These are phyloP conservation scores for Phoxinus dragarum DNA, from an alignment of 2,797 vertebrate species.

Conservation along the genomic window DNA sequence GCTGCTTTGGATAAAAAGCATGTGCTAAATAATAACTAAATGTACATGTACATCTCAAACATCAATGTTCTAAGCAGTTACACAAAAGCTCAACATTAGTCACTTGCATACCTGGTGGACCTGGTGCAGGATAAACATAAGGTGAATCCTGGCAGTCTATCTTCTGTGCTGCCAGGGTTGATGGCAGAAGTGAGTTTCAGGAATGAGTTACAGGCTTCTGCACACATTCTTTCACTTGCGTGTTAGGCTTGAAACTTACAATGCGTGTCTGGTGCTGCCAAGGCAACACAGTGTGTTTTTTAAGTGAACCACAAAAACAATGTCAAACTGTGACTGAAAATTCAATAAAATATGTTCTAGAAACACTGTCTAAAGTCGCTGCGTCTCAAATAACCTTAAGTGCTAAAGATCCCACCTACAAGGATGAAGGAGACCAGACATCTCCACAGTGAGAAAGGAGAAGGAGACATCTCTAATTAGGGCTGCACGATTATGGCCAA, in stretches of 20 bases:
- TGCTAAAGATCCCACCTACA: background rate
- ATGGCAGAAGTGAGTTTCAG: constrained; percentile 45
- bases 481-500: no score
- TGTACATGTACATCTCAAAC: constrained; percentile 1
- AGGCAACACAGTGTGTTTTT: constrained; percentile 25
- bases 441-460: background rate
- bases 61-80: background rate
- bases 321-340: background rate
- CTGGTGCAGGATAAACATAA: constrained; percentile 40
- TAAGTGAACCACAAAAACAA: constrained; percentile 16
- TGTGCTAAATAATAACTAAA: constrained; percentile 3
- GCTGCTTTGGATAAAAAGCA: background rate
- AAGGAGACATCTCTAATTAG: background rate
- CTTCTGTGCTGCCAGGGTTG: constrained; percentile 33
- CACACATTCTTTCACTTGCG: constrained; percentile 39
- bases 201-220: constrained; percentile 53
- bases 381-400: background rate
- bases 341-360: background rate
- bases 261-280: constrained; percentile 12
- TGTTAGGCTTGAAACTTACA: constrained; percentile 28
- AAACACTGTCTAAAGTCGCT: background rate
- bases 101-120: background rate
- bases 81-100: background rate
- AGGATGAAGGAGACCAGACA: constrained; percentile 7
- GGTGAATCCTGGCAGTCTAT: constrained; percentile 30